Evolutionary conservation across 1,140 invertebrate genomes (phyloP), one percentile per base, ranked within the genome.

Genomic region (Drosophila arizonae): DNA sequence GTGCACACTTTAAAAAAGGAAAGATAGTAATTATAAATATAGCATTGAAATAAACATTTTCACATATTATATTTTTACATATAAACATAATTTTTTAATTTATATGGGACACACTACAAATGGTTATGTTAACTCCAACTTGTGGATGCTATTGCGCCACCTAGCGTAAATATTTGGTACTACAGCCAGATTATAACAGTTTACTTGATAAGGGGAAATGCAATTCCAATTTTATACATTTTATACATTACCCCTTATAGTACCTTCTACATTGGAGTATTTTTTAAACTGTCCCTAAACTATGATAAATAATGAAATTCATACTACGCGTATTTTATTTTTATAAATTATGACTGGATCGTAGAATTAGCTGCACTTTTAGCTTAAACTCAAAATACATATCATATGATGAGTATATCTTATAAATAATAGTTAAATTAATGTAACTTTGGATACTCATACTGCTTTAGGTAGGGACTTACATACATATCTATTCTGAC

Each of bases 101-200:
- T 17, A 17, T 17, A 17, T 17, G 17, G 17, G 17, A 17, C 17
- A 17, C 17, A 17, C 17, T 17, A 8, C 6, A 8, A 33, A 33
- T 41, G 11, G 6, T 13, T 4, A 30, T 50, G 64, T 67, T 67
- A 26, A 30, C 5, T 6, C 3, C 33, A 33, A 10, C 15, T 26
- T 26, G 24, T 11, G 39, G 17, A 17, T 21, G 8, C 3, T 13
- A 30, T 17, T n/a, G 15, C 65, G 65, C 65, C 65, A 21, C 28
- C 26, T 60, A 4, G 15, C 13, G 56, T 11, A 10, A n/a, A 13
- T 33, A 43, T 26, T 24, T 6, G 0, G 30, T 15, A 52, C 56
- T 43, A 50, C 21, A 13, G 5, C n/a, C 3, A n/a, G 5, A 8
- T 11, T 68, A 68, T 41, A 68, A 68, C 56, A 68, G 8, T 43